Evolutionary conservation across 2,797 vertebrate species (phyloP), one percentile per base, ranked within the genome.

Genomic region (Acipenser oxyrinchus): DNA sequence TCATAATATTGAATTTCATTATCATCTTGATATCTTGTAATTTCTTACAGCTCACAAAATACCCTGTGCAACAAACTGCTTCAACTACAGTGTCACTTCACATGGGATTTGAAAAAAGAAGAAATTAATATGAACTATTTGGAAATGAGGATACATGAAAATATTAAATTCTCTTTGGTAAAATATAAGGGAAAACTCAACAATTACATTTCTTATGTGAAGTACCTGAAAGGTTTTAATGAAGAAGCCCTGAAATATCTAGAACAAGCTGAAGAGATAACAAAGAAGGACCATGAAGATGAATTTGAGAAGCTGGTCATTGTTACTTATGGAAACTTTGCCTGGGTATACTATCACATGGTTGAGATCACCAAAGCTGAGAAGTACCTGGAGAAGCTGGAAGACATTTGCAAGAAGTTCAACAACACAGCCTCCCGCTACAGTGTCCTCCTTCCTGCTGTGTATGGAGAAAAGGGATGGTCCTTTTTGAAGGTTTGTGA

Each of bases 81-180:
- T 65, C 63, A 83, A 15, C 76, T 90, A 63, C 77, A 87, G 68
- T 90, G 88, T 63, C 82, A 90, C 73, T 91, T 91, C 70, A 91
- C 85, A 0, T 91, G 88, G 88, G 0, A 49, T 63, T 74, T 90
- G 68, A 64, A 70, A 52, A 72, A 84, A 69, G 1, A 87, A 48
- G 66, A 86, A 51, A 63, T 76, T 7, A 69, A 78, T 66, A 66
- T 84, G 0, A 60, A 70, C 10, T 7, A 78, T 4, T 49, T 86
- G 6, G 79, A 89, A 73, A 74, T 80, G 13, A 83, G 71, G 65
- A 58, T 82, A 68, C 1, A 10, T 0, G 6, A 82, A 12, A 80
- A 85, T 37, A 71, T 81, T 0, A 64, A 72, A 58, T 82, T 79
- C 70, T 69, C 72, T 15, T 53, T 70, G 0, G 1, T 0, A 13